Conservation (phyloP, 2,113 vertebrate species). For the Dasypus novemcinctus region DNA sequence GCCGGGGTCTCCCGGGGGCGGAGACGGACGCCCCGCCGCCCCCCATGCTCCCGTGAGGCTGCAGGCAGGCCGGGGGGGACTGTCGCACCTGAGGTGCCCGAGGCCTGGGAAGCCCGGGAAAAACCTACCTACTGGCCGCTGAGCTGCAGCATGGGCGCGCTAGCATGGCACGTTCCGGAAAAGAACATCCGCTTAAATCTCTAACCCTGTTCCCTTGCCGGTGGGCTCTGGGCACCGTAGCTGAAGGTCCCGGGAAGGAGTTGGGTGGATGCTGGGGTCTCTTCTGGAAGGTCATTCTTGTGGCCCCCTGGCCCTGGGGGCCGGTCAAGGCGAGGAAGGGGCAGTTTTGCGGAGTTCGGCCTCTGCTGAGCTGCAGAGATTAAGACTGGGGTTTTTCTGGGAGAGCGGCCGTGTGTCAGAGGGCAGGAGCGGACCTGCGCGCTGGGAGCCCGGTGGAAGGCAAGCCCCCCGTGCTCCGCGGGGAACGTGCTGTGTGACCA, state of each 20-base stretch:
- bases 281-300: background rate
- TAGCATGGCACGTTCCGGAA: background rate
- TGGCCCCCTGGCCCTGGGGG: background rate
- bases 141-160: background rate
- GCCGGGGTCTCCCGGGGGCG: background rate
- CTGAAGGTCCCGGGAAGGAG: background rate
- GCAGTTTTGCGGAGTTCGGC: background rate
- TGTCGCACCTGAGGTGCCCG: background rate
- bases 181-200: background rate
- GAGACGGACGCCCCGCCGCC: background rate
- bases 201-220: background rate
- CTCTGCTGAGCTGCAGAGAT: background rate
- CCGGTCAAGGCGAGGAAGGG: background rate
- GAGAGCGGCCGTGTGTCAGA: background rate
- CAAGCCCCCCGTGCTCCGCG: background rate
- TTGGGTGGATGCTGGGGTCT: too few relatives aligned
- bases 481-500: background rate
- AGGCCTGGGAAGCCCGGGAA: background rate
- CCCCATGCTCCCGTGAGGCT: background rate
- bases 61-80: background rate
- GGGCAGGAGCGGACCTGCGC: background rate
- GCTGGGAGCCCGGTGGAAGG: background rate
- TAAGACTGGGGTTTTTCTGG: background rate
- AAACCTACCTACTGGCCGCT: background rate
- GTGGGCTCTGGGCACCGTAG: background rate